Conservation (phyloP, 2,888 invertebrate species). For the Chromoteleia sp. region DNA sequence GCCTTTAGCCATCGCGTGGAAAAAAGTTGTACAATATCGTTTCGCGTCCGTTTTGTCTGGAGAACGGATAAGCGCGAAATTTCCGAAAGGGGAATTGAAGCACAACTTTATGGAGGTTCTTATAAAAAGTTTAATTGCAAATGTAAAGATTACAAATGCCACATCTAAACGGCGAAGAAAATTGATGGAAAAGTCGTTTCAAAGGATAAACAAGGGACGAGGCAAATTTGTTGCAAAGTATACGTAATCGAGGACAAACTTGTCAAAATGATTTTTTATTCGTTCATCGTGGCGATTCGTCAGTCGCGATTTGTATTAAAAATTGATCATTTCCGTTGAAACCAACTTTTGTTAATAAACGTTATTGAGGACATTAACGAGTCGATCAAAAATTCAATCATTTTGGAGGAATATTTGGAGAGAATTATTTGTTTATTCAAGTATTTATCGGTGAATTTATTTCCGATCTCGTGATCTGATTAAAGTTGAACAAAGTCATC, state of each 20-base stretch:
- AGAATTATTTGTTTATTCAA: no score
- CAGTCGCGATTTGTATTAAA: no score
- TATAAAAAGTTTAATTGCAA: slow-evolving; percentile 44
- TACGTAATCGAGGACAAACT: no score
- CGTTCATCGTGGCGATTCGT: no score
- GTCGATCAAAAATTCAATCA: no score
- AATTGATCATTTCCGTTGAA: no score
- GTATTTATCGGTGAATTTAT: slow-evolving; percentile 4
- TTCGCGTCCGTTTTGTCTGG: slow-evolving; percentile 14
- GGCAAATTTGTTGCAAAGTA: not conserved
- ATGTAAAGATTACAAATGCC: slow-evolving; percentile 30
- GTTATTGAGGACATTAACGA: no score
- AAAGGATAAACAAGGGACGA: slow-evolving; percentile 1
- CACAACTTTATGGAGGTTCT: slow-evolving; percentile 23
- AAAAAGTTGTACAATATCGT: slow-evolving; percentile 34
- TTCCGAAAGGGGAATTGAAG: slow-evolving; percentile 34
- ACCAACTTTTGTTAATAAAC: no score
- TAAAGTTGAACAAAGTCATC: slow-evolving; percentile 15
- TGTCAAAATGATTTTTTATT: not conserved
- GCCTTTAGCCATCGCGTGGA: slow-evolving; percentile 9
- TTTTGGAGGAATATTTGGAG: no score
- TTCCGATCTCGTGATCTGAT: not conserved
- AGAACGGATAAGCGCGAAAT: slow-evolving; percentile 28
- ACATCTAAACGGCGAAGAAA: slow-evolving; percentile 16
- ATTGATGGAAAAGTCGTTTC: slow-evolving; percentile 23